A percentile compares a stretch with the other conserved stretches of the same genome.
Evolutionary conservation across 1,140 invertebrate genomes (phyloP).

Genomic region (Ceratitis capitata): DNA sequence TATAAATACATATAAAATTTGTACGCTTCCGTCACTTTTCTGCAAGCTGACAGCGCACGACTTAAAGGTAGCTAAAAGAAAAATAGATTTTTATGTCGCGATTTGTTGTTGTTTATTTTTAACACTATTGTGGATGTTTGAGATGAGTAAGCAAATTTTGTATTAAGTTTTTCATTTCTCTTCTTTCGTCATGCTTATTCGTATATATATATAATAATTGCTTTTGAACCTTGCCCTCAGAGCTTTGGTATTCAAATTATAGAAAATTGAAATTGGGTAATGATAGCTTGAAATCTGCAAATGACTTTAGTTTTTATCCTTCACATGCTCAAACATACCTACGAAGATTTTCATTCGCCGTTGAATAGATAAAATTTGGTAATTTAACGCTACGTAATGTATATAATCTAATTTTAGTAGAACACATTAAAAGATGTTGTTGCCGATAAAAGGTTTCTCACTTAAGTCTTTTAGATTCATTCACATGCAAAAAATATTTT

Average conservation of each 20-base stretch:
- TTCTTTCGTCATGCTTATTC: neutral
- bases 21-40: neutral
- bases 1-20: neutral
- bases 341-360: too few relatives aligned
- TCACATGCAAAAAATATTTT: too few relatives aligned
- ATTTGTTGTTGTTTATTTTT: too few relatives aligned
- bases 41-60: neutral
- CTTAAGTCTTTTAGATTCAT: too few relatives aligned
- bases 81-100: too few relatives aligned
- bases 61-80: neutral
- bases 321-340: too few relatives aligned
- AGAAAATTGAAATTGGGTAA: neutral
- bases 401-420: too few relatives aligned
- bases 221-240: neutral
- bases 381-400: too few relatives aligned
- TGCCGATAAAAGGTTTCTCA: too few relatives aligned
- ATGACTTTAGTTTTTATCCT: too few relatives aligned
- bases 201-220: neutral
- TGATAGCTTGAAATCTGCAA: neutral
- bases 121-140: neutral
- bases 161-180: neutral
- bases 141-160: neutral
- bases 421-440: too few relatives aligned
- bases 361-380: too few relatives aligned
- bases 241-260: neutral